Conservation (phyloP, 1,140 invertebrate genomes). For the Aphis gossypii region DNA sequence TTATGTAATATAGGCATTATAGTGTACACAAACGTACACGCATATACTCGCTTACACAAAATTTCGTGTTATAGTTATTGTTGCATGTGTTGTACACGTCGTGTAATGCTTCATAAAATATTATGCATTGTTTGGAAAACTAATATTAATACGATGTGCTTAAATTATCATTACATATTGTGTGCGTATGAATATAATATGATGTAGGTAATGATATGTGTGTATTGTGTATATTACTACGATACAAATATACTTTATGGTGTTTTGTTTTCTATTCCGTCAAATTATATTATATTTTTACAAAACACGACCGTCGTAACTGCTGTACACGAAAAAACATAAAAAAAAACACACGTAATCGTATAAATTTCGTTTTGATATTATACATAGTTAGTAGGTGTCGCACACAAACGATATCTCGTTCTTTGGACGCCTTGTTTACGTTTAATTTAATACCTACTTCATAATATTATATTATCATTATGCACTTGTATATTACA, state of each 20-base stretch:
- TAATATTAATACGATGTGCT: slow-evolving; percentile 19
- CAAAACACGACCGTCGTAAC: neutral
- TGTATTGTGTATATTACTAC: neutral
- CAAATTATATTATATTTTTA: neutral
- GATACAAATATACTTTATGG: neutral
- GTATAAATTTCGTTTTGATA: neutral
- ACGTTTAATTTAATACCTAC: neutral
- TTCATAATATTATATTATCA: neutral
- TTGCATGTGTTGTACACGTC: neutral
- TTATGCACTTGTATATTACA: neutral
- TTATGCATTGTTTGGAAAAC: slow-evolving; percentile 42
- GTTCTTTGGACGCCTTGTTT: neutral
- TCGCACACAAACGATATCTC: neutral
- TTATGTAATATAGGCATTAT: neutral
- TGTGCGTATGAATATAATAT: neutral
- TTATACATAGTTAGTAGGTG: neutral
- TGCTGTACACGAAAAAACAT: no score
- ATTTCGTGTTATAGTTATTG: neutral
- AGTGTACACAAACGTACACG: neutral
- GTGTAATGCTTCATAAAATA: slow-evolving; percentile 13
- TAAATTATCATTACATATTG: slow-evolving; percentile 17
- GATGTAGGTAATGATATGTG: neutral
- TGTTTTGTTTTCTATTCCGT: neutral
- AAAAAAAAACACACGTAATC: neutral
- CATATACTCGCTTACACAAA: neutral